phyloP scores from a whole-genome alignment of 2,888 invertebrate genomes.

The Brachyptera risi region DNA sequence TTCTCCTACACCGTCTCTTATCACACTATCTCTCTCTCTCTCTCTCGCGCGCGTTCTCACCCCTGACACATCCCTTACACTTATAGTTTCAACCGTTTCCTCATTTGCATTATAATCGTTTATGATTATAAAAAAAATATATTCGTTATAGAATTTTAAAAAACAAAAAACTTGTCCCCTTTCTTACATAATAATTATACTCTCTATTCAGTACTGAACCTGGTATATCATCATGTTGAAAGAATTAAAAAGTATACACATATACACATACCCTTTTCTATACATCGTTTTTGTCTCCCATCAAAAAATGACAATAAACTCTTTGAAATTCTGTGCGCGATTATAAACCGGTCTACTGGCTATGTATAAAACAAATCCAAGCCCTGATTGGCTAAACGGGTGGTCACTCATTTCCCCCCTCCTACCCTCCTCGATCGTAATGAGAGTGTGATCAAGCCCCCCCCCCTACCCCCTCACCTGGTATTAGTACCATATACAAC shows the following conservation, averaged over 20 bases:
- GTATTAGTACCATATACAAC: conserved; percentile 20
- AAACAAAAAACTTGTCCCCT: conserved; percentile 3
- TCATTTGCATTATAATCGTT: conserved; percentile 24
- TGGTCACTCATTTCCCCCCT: neutral
- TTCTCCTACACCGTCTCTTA: conserved; percentile 8
- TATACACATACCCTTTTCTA: neutral
- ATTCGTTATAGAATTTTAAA: conserved; percentile 1
- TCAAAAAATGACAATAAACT: conserved; percentile 5
- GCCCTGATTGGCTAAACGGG: conserved; percentile 15
- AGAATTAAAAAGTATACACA: conserved; percentile 6
- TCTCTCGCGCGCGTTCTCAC: conserved; percentile 6
- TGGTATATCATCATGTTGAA: neutral
- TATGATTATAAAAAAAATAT: neutral
- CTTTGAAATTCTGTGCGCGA: conserved; percentile 7
- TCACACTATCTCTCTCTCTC: conserved; percentile 13
- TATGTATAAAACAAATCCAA: too few relatives aligned
- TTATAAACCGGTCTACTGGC: conserved; percentile 5
- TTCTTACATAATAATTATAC: neutral
- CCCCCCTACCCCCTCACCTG: conserved; percentile 11
- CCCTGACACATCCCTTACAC: conserved; percentile 7
- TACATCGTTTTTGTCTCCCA: conserved; percentile 4
- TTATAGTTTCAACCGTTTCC: conserved; percentile 18
- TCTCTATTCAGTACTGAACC: conserved; percentile 2
- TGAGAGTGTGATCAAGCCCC: conserved; percentile 16
- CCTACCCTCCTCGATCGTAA: conserved; percentile 14